Conservation (phyloP, 2,797 vertebrate species). For the Tauraco hartlaubi region DNA sequence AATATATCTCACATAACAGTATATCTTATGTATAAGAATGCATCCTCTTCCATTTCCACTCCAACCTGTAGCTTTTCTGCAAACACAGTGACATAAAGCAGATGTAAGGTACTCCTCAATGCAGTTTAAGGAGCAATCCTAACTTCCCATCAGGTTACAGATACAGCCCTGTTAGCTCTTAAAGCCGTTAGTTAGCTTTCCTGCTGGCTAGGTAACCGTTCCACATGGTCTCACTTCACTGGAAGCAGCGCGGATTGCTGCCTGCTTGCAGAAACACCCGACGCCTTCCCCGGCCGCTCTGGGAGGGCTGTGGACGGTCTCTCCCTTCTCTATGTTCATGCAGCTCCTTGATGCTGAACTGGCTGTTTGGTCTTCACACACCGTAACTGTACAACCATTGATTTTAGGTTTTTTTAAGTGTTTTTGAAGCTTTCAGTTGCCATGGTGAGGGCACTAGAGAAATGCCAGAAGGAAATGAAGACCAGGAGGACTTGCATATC, state of each 20-base stretch:
- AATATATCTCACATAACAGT: neutral
- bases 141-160: neutral
- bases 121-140: neutral
- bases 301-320: neutral
- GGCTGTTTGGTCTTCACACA: neutral
- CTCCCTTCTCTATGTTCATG: neutral
- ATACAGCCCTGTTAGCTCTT: neutral
- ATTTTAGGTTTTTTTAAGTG: neutral
- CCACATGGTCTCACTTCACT: neutral
- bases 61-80: neutral
- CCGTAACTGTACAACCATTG: fast-evolving
- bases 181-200: neutral
- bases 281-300: neutral
- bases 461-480: neutral
- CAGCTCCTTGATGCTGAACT: neutral
- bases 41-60: neutral
- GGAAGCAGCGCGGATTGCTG: neutral
- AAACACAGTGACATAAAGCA: neutral
- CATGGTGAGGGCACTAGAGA: neutral
- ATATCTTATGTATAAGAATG: neutral
- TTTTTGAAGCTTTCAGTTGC: slow-evolving; percentile 6
- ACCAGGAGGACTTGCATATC: neutral
- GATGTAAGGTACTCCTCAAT: neutral
- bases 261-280: neutral
- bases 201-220: neutral